Percentiles rank a stretch among this genome's conserved stretches.
phyloP scores from a whole-genome alignment of 2,888 invertebrate species.

The Lasiommata megera region DNA sequence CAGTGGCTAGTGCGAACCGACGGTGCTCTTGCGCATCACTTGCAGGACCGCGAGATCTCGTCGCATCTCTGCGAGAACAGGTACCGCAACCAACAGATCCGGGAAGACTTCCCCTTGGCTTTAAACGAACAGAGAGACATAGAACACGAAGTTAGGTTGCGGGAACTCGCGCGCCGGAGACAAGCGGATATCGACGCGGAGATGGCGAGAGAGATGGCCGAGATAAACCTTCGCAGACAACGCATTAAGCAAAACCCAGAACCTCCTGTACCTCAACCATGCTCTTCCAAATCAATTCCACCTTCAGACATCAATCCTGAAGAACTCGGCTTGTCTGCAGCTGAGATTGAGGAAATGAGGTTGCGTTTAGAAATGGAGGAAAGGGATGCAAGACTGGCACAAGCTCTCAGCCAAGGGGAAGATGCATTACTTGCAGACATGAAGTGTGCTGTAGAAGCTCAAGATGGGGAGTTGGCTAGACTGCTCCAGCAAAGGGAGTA shows the following conservation, averaged over 20 bases:
- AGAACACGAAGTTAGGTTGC: slow-evolving; percentile 62
- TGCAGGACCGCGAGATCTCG: slow-evolving; percentile 75
- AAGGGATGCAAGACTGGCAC: slow-evolving; percentile 63
- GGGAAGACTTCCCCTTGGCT: slow-evolving; percentile 75
- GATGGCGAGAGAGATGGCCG: slow-evolving; percentile 72
- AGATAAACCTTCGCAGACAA: slow-evolving; percentile 69
- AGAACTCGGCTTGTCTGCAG: slow-evolving; percentile 63
- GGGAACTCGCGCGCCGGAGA: slow-evolving; percentile 60
- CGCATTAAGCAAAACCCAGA: slow-evolving; percentile 53
- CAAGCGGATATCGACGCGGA: slow-evolving; percentile 75
- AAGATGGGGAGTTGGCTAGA: slow-evolving; percentile 69
- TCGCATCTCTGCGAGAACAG: slow-evolving; percentile 74
- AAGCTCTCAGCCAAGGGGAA: slow-evolving; percentile 62
- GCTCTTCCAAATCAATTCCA: slow-evolving; percentile 53
- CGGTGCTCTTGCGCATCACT: slow-evolving; percentile 70
- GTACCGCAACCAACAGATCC: slow-evolving; percentile 72
- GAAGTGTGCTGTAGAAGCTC: slow-evolving; percentile 75
- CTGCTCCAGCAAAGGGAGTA: slow-evolving; percentile 72
- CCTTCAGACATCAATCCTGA: slow-evolving; percentile 48
- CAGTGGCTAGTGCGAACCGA: slow-evolving; percentile 75
- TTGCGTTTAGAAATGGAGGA: slow-evolving; percentile 69
- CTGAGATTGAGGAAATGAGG: slow-evolving; percentile 66
- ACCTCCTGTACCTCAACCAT: slow-evolving; percentile 50
- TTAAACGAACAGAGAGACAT: slow-evolving; percentile 66
- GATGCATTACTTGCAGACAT: slow-evolving; percentile 68